Evolutionary conservation across 2,888 invertebrate genomes (phyloP).

Genomic region (Stomorhina lunata): DNA sequence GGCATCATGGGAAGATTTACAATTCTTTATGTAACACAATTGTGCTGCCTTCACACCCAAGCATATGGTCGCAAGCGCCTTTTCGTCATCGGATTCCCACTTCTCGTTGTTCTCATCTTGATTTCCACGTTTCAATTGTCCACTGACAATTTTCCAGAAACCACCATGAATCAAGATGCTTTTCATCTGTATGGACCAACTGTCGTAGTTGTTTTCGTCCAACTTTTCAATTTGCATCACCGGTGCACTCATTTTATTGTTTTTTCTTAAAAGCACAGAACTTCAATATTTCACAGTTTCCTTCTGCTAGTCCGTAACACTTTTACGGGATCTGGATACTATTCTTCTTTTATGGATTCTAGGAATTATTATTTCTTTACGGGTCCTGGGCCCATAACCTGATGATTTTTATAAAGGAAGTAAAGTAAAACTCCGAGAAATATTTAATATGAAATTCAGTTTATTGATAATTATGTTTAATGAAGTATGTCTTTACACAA

Average conservation of each 20-base stretch:
- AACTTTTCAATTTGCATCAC: constrained; percentile 19
- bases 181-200: constrained; percentile 37
- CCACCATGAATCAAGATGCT: constrained; percentile 42
- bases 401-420: too few species aligned
- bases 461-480: too few species aligned
- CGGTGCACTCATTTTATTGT: constrained; percentile 15
- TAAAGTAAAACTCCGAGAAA: too few species aligned
- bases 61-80: constrained; percentile 20
- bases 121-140: background rate
- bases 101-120: background rate
- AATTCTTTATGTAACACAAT: constrained; percentile 37
- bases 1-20: constrained; percentile 48
- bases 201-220: constrained; percentile 19
- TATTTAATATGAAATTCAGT: too few species aligned
- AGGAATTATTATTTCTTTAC: too few species aligned
- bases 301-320: too few species aligned
- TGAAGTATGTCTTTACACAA: too few species aligned
- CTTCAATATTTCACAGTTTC: too few species aligned
- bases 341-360: too few species aligned
- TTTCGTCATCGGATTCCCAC: constrained; percentile 34
- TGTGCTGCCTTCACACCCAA: constrained; percentile 48
- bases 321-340: too few species aligned
- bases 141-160: background rate
- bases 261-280: too few species aligned
- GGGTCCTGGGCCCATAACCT: too few species aligned